These are phyloP conservation scores for Phrynosoma platyrhinos DNA, from an alignment of 2,113 vertebrate species.

Conservation along the genomic window DNA sequence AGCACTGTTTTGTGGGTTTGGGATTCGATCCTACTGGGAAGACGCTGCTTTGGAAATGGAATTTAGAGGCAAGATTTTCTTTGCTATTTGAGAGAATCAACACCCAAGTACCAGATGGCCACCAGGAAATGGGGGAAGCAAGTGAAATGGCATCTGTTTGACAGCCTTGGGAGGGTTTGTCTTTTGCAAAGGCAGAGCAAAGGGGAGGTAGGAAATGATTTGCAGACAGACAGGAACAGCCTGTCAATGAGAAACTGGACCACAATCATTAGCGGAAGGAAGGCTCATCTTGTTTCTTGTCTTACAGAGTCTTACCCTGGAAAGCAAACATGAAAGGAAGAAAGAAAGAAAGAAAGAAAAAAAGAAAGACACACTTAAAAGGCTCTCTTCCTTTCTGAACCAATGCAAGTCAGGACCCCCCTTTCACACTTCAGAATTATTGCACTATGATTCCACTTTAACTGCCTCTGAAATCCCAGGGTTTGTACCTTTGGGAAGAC, in stretches of 20 bases:
- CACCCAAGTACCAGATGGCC: not conserved
- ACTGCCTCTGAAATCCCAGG: too few relatives aligned
- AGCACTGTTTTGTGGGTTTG: too few relatives aligned
- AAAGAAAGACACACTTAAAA: too few relatives aligned
- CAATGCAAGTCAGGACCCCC: not conserved
- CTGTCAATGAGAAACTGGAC: not conserved
- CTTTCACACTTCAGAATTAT: not conserved
- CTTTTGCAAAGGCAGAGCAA: not conserved
- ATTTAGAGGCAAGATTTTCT: not conserved
- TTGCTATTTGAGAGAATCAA: not conserved
- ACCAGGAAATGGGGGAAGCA: not conserved
- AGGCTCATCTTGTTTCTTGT: not conserved
- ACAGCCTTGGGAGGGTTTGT: not conserved
- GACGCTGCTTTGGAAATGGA: not conserved
- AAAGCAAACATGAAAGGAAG: conserved; percentile 26
- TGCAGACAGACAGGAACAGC: conserved; percentile 36
- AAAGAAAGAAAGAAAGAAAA: too few relatives aligned
- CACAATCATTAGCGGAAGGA: conserved; percentile 18
- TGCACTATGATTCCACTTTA: too few relatives aligned
- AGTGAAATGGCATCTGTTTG: not conserved
- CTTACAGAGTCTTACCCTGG: conserved; percentile 20
- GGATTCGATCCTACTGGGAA: too few relatives aligned
- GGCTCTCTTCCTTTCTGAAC: too few relatives aligned
- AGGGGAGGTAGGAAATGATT: not conserved
- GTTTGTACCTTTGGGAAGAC: too few relatives aligned